Evolutionary conservation across 2,888 invertebrate species (phyloP).

Genomic region (Trissoscelio sp.): DNA sequence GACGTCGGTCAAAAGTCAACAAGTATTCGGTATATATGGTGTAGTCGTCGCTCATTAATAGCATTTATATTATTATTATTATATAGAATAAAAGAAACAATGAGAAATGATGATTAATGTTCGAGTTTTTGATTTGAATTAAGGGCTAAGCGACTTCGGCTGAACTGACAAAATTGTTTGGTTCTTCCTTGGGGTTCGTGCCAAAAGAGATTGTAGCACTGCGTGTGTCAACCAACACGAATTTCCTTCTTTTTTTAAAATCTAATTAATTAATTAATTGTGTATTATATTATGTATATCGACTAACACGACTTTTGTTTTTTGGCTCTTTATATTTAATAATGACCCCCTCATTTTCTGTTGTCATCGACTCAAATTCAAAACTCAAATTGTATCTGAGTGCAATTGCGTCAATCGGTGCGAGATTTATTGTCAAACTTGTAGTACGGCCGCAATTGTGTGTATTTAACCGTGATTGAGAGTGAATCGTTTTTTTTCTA

Average conservation of each 20-base stretch:
- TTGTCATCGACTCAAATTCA: conserved; percentile 57
- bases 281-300: conserved; percentile 25
- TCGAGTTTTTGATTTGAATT: conserved; percentile 44
- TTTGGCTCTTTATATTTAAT: too few species aligned
- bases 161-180: conserved; percentile 72
- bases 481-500: too few species aligned
- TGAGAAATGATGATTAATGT: background rate
- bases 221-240: conserved; percentile 51
- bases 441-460: conserved; percentile 67
- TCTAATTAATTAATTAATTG: conserved; percentile 13
- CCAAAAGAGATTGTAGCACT: conserved; percentile 74
- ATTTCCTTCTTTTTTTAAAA: conserved; percentile 35
- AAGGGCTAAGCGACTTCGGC: conserved; percentile 57
- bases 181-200: conserved; percentile 75
- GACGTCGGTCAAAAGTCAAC: too few species aligned
- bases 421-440: conserved; percentile 52
- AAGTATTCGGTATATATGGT: conserved; percentile 60
- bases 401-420: conserved; percentile 61
- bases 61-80: conserved; percentile 59
- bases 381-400: conserved; percentile 53
- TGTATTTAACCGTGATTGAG: conserved; percentile 67
- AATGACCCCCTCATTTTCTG: conserved; percentile 35
- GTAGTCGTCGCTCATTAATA: conserved; percentile 55
- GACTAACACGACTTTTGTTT: conserved; percentile 5
- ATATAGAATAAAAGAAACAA: conserved; percentile 41